Conservation (phyloP, 2,113 vertebrate genomes). For the Machaerirhynchus nigripectus region DNA sequence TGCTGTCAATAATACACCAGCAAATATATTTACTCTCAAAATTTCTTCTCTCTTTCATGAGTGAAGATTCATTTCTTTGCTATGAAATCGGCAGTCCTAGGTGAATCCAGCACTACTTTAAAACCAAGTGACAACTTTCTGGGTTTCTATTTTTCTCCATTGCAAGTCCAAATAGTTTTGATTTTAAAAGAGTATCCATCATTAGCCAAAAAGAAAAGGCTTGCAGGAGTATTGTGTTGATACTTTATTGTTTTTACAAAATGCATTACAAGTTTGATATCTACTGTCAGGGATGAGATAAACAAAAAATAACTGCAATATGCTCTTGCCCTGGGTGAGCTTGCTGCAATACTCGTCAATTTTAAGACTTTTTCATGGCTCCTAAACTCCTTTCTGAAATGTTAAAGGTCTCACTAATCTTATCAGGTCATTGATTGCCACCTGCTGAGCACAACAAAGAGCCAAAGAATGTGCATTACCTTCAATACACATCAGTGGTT, state of each 20-base stretch:
- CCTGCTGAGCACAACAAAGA: constrained; percentile 78
- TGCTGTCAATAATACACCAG: not conserved
- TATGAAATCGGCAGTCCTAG: not conserved
- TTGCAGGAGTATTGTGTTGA: not conserved
- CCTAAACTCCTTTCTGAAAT: constrained; percentile 54
- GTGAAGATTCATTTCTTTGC: not conserved
- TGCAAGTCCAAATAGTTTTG: not conserved
- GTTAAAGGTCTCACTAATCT: constrained; percentile 67
- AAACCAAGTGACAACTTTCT: not conserved
- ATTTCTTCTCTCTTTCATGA: not conserved
- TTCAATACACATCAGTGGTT: constrained; percentile 53
- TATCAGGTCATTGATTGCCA: constrained; percentile 76
- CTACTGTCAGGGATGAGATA: constrained; percentile 17
- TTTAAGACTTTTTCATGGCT: constrained; percentile 55
- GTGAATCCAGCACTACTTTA: not conserved
- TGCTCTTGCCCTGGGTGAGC: not conserved
- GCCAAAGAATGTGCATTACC: constrained; percentile 74
- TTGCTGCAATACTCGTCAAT: constrained; percentile 16
- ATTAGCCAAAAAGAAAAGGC: constrained; percentile 1
- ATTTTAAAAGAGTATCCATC: not conserved
- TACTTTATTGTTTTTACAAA: constrained; percentile 39
- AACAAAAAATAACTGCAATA: constrained; percentile 11
- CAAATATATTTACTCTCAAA: not conserved
- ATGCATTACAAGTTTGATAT: constrained; percentile 35
- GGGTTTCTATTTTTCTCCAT: constrained; percentile 7